These are phyloP conservation scores for Megaleporinus macrocephalus DNA, from an alignment of 2,113 vertebrate genomes.

Conservation along the genomic window DNA sequence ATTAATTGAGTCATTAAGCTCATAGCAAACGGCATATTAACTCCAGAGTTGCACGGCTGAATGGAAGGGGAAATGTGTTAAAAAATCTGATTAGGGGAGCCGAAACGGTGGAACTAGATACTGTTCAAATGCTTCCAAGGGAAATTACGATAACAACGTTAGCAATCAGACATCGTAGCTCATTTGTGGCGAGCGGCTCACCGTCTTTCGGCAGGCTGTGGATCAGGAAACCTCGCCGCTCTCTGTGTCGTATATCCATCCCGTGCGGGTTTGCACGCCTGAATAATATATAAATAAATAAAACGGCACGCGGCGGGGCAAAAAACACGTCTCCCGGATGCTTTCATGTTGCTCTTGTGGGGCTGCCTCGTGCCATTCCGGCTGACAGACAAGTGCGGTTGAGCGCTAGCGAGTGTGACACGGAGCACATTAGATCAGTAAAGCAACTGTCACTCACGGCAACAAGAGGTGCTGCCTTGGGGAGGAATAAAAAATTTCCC, in stretches of 20 bases:
- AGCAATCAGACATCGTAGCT: not conserved
- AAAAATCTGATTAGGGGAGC: not conserved
- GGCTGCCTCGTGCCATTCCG: slow-evolving; percentile 22
- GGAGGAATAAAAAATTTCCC: slow-evolving; percentile 24
- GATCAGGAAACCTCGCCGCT: not conserved
- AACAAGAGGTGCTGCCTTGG: slow-evolving; percentile 31
- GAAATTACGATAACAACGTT: not conserved
- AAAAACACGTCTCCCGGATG: not conserved
- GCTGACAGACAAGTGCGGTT: slow-evolving; percentile 27
- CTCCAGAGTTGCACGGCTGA: not conserved
- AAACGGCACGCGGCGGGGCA: not conserved
- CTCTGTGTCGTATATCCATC: not conserved
- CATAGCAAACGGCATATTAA: not conserved
- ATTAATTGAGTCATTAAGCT: slow-evolving; percentile 14
- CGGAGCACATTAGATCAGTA: slow-evolving; percentile 46
- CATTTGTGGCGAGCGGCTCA: not conserved
- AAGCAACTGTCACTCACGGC: slow-evolving; percentile 43
- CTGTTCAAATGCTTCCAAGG: slow-evolving; percentile 2
- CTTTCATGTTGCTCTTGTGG: not conserved
- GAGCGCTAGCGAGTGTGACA: slow-evolving; percentile 40
- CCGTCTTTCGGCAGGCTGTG: not conserved
- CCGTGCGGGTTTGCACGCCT: not conserved
- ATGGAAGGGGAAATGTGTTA: not conserved
- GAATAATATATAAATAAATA: no score
- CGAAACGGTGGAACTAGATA: not conserved